These are phyloP conservation scores for Sebastes oblongus DNA, from an alignment of 2,797 vertebrate genomes.

Conservation along the genomic window DNA sequence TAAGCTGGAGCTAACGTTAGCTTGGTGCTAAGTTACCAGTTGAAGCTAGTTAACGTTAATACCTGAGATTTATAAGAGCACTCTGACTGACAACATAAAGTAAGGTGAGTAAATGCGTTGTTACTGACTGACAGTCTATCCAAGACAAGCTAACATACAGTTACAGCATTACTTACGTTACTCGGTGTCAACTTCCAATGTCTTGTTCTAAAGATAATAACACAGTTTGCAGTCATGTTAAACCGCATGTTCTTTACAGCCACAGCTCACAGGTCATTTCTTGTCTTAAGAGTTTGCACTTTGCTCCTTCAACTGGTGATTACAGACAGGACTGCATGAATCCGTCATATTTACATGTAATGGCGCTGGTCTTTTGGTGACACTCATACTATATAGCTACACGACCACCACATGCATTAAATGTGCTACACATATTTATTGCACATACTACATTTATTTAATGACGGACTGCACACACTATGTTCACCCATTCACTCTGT, in stretches of 20 bases:
- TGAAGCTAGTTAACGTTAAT: background rate
- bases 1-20: background rate
- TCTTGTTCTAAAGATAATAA: background rate
- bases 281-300: background rate
- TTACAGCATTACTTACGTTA: background rate
- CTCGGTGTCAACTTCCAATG: background rate
- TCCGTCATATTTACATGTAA: too few species aligned
- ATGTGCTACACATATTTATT: too few species aligned
- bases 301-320: background rate
- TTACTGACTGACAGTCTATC: background rate
- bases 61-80: background rate
- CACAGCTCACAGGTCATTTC: too few species aligned
- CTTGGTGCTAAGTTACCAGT: background rate
- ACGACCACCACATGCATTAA: background rate
- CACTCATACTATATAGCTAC: background rate
- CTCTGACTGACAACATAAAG: background rate
- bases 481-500: too few species aligned
- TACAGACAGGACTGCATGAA: background rate
- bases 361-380: background rate
- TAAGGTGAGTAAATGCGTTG: constrained; percentile 47
- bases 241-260: background rate
- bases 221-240: background rate
- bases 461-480: too few species aligned
- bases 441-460: too few species aligned
- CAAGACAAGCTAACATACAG: background rate